Conservation (phyloP, 2,797 vertebrate genomes). For the Trichosurus vulpecula region DNA sequence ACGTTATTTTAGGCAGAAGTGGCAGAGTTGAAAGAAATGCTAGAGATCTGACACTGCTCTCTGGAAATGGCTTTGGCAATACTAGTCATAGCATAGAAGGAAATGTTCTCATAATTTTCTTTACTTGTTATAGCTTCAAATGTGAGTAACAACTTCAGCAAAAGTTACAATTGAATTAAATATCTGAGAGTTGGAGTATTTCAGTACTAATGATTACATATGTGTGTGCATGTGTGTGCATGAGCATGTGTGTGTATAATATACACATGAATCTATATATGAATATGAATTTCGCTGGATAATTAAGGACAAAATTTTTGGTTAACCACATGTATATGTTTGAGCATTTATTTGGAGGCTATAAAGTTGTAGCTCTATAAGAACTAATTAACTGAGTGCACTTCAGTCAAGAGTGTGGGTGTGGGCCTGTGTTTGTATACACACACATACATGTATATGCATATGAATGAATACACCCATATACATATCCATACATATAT, state of each 20-base stretch:
- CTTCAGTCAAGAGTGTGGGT: neutral
- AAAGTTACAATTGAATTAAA: neutral
- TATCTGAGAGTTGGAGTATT: neutral
- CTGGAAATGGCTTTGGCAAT: constrained; percentile 9
- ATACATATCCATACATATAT: too few species aligned
- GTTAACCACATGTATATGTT: neutral
- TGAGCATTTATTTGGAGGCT: neutral
- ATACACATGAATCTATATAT: neutral
- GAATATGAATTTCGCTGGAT: neutral
- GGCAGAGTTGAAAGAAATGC: neutral
- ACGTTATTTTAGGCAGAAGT: neutral
- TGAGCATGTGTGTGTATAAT: neutral
- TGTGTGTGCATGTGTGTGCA: neutral
- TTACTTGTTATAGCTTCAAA: neutral
- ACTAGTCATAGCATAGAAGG: neutral
- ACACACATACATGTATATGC: neutral
- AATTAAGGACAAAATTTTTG: neutral
- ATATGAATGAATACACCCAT: neutral
- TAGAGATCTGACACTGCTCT: neutral
- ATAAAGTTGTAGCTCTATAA: neutral
- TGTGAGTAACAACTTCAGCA: neutral
- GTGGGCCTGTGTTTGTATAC: neutral
- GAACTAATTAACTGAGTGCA: neutral
- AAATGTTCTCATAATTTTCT: constrained; percentile 5
- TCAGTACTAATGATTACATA: neutral